Evolutionary conservation across 1,140 invertebrate genomes (phyloP), one percentile per base, ranked within the genome.

Genomic region (Danaus plexippus): DNA sequence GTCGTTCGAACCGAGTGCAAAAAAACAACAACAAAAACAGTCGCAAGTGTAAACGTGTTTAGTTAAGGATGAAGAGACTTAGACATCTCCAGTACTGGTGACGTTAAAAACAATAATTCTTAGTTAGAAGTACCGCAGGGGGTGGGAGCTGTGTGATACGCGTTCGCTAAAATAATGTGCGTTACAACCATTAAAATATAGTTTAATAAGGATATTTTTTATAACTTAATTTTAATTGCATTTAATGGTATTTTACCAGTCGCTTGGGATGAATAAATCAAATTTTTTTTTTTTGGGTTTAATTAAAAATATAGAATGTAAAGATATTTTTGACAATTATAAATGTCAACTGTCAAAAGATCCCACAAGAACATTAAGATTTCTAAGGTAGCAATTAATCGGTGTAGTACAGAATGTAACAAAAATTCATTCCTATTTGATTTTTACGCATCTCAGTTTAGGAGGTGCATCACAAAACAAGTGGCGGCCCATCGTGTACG

Each of bases 81-180:
- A 80, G 71, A 64, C 65, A 71, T 76, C 80, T 83, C 77, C 73
- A 61, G 74, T 56, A 80, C 77, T 83, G 74, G 69, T 74, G 74
- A 80, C 71, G 73, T 73, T 66, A 76, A 73, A 81, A 81, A 82
- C 79, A 78, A 85, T 85, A 83, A 83, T 83, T 85, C 77, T 81
- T 83, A 77, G 78, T 85, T 83, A 81, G 66, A 63, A 66, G 67
- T 76, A 59, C 54, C 46, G 52, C 50, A 55, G 69, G 71, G 75
- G 78, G 71, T 68, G 58, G 52, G 45, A 43, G 43, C 10, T 40
- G 5, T 40, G 11, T 50, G 40, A 49, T 47, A 42, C 13, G 18
- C 57, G 22, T 71, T n/a, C 70, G 63, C 57, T 59, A 11, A 7
- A 69, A 58, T 52, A 44, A 8, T n/a, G 66, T 69, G 71, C 71